These are phyloP conservation scores for Drosophila siamana DNA, from an alignment of 2,888 invertebrate species.

Conservation along the genomic window DNA sequence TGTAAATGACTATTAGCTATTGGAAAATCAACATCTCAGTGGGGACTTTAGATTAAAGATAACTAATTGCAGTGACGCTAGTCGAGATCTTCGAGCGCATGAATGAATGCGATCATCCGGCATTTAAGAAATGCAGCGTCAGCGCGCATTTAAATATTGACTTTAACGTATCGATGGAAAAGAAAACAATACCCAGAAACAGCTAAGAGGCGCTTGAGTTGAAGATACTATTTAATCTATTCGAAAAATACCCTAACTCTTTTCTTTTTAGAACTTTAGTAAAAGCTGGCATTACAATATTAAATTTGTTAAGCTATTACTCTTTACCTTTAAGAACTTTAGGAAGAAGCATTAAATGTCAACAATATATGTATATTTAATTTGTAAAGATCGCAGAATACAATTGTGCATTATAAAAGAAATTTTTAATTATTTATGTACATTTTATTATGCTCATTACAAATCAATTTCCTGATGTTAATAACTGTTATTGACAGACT, in stretches of 20 bases:
- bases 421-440: no score
- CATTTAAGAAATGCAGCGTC: conserved; percentile 19
- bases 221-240: background rate
- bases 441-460: no score
- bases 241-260: background rate
- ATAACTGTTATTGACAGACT: background rate
- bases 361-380: no score
- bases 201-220: background rate
- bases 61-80: conserved; percentile 19
- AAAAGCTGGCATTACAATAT: no score
- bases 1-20: background rate
- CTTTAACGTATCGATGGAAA: conserved; percentile 11
- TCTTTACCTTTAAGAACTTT: no score
- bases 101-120: conserved; percentile 36
- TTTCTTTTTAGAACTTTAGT: no score
- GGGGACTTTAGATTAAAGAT: background rate
- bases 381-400: no score
- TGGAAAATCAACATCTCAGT: background rate
- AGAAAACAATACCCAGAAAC: background rate
- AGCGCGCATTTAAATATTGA: conserved; percentile 15
- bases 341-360: no score
- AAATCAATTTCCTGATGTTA: no score
- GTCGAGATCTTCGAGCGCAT: background rate
- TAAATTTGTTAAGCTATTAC: no score
- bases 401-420: no score